Conservation (phyloP, 2,113 vertebrate species). For the Hylia prasina region DNA sequence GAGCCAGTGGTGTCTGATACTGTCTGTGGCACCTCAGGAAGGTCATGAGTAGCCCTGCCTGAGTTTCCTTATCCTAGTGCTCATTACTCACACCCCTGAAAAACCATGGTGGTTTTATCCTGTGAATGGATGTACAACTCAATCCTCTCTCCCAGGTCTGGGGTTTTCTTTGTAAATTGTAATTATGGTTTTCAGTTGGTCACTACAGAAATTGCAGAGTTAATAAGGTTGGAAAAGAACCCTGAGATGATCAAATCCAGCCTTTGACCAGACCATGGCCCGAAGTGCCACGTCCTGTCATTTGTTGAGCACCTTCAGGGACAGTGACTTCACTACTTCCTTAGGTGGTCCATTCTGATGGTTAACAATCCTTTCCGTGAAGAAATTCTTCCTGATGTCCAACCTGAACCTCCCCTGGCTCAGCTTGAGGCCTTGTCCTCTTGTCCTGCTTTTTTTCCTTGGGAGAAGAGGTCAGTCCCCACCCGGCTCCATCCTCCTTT, state of each 20-base stretch:
- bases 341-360: background rate
- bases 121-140: background rate
- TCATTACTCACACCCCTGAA: background rate
- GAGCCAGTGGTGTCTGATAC: background rate
- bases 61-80: background rate
- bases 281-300: background rate
- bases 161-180: background rate
- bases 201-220: background rate
- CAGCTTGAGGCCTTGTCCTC: background rate
- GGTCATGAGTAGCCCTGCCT: background rate
- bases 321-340: background rate
- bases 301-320: background rate
- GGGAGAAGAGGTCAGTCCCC: rapidly evolving
- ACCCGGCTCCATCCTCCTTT: background rate
- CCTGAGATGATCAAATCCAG: background rate
- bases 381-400: background rate
- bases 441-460: background rate
- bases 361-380: background rate
- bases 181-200: background rate
- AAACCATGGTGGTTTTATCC: background rate
- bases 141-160: background rate
- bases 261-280: background rate
- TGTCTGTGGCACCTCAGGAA: background rate
- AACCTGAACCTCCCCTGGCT: background rate
- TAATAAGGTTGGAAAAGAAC: background rate